Percentiles rank a stretch among this genome's conserved stretches.
phyloP scores from a whole-genome alignment of 2,888 invertebrate genomes.

The Nasonia oneida region DNA sequence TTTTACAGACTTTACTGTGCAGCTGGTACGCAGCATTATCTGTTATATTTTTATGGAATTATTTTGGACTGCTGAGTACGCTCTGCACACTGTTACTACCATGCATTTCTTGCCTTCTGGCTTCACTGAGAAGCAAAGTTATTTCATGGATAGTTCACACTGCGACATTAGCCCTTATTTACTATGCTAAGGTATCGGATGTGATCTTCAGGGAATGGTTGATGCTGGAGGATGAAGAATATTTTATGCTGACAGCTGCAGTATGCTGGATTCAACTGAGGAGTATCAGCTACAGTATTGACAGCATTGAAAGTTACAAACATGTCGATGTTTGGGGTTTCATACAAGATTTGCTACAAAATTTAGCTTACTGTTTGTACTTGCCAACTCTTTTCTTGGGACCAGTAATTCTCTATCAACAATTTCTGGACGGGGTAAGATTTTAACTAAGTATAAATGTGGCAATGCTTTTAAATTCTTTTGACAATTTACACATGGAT shows the following conservation, averaged over 20 bases:
- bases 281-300: constrained; percentile 88
- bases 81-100: constrained; percentile 82
- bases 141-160: constrained; percentile 82
- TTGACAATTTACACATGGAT: constrained; percentile 10
- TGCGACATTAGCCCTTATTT: constrained; percentile 80
- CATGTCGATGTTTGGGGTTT: constrained; percentile 70
- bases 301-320: constrained; percentile 78
- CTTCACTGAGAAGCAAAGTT: constrained; percentile 79
- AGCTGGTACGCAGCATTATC: constrained; percentile 82
- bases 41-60: constrained; percentile 78
- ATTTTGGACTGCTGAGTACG: constrained; percentile 80
- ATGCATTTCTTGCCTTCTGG: constrained; percentile 80
- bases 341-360: constrained; percentile 81
- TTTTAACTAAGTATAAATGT: constrained; percentile 9
- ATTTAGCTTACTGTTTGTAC: constrained; percentile 87
- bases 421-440: constrained; percentile 82
- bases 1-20: constrained; percentile 77
- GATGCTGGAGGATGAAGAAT: constrained; percentile 80
- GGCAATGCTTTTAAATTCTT: not conserved
- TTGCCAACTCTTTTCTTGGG: constrained; percentile 91
- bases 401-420: constrained; percentile 89
- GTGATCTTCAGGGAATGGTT: constrained; percentile 79
- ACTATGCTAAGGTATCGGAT: constrained; percentile 80
- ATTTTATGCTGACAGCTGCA: constrained; percentile 81
- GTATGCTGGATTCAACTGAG: constrained; percentile 88